A percentile compares a stretch with the other conserved stretches of the same genome.
phyloP scores from a whole-genome alignment of 2,888 invertebrate genomes.

The Keiferia lycopersicella region DNA sequence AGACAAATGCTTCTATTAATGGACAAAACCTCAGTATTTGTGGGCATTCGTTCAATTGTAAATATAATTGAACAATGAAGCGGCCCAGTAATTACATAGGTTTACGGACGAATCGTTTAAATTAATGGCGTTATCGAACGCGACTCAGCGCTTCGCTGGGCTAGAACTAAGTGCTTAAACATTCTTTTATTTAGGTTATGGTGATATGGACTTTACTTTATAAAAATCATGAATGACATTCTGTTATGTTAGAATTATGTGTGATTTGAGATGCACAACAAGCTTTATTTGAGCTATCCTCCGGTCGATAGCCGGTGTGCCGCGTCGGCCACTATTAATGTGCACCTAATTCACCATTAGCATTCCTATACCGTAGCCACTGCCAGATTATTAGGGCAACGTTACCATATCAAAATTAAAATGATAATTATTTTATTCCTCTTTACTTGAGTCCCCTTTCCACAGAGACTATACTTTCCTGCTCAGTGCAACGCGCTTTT shows the following conservation, averaged over 20 bases:
- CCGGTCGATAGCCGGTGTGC: conserved; percentile 35
- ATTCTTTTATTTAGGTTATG: neutral
- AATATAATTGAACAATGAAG: conserved; percentile 59
- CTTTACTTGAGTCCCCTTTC: neutral
- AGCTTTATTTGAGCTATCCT: conserved; percentile 37
- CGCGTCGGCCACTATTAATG: conserved; percentile 52
- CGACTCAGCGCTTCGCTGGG: conserved; percentile 39
- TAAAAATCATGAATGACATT: neutral
- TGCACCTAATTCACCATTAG: conserved; percentile 60
- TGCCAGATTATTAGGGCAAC: conserved; percentile 58
- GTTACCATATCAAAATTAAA: conserved; percentile 60
- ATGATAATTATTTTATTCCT: conserved; percentile 42
- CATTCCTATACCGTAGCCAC: conserved; percentile 56
- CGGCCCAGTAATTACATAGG: conserved; percentile 51
- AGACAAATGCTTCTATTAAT: conserved; percentile 50
- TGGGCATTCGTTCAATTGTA: conserved; percentile 54
- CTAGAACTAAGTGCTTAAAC: conserved; percentile 38
- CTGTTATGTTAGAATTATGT: conserved; percentile 3
- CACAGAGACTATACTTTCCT: conserved; percentile 23
- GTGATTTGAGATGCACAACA: conserved; percentile 12
- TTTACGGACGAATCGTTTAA: conserved; percentile 51
- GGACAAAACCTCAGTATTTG: conserved; percentile 48
- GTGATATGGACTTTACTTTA: neutral
- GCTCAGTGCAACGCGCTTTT: conserved; percentile 37
- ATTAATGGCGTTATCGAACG: conserved; percentile 54